Evolutionary conservation across 1,140 invertebrate genomes (phyloP).

Genomic region (Oryzaephilus surinamensis): DNA sequence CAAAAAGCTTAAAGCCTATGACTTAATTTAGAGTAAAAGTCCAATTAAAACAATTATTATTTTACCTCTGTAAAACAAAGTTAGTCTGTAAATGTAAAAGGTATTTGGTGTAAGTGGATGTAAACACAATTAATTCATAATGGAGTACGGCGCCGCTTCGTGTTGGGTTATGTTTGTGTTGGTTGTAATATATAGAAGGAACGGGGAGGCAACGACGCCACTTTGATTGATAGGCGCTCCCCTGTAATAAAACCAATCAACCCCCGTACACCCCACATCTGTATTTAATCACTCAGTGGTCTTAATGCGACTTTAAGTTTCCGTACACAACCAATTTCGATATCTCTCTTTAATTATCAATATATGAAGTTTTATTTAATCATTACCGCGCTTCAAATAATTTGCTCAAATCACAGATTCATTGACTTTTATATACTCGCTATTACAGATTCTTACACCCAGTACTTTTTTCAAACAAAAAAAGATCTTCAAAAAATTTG

Average conservation of each 20-base stretch:
- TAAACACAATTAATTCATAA: conserved; percentile 26
- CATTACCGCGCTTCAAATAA: too few relatives aligned
- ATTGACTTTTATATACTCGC: too few relatives aligned
- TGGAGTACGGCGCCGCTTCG: conserved; percentile 14
- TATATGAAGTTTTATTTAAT: conserved; percentile 9
- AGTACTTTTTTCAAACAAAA: too few relatives aligned
- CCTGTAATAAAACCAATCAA: conserved; percentile 19
- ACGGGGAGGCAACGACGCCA: conserved; percentile 5
- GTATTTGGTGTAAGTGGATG: conserved; percentile 21
- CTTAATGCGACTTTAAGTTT: conserved; percentile 12
- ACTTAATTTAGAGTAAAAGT: too few relatives aligned
- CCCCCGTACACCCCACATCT: conserved; percentile 1
- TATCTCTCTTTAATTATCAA: conserved; percentile 13
- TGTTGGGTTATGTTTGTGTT: conserved; percentile 12
- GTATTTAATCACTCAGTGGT: conserved; percentile 7
- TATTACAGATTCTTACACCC: too few relatives aligned
- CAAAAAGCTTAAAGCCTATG: too few relatives aligned
- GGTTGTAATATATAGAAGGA: conserved; percentile 1
- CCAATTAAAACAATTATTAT: too few relatives aligned
- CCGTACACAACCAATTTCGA: neutral
- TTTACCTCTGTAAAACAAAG: too few relatives aligned
- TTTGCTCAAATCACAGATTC: too few relatives aligned
- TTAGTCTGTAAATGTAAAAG: conserved; percentile 10
- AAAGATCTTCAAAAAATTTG: too few relatives aligned
- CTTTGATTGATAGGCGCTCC: conserved; percentile 19